These are phyloP conservation scores for Emydura subglobosa DNA, from an alignment of 2,113 vertebrate species.

Conservation along the genomic window DNA sequence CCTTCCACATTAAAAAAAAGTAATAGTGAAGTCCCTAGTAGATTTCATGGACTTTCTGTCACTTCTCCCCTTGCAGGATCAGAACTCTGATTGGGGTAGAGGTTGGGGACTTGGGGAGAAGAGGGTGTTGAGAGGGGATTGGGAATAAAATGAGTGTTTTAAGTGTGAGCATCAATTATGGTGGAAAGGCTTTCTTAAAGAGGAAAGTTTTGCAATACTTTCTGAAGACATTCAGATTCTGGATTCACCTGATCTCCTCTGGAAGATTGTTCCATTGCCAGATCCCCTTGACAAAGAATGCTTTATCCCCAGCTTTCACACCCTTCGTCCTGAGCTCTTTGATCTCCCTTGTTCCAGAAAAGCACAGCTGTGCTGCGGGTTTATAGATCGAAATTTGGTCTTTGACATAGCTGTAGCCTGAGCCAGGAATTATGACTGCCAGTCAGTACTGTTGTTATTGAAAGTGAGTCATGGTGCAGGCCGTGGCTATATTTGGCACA, in stretches of 20 bases:
- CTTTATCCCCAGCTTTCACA: fast-evolving
- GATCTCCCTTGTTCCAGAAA: too few relatives aligned
- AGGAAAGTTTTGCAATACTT: too few relatives aligned
- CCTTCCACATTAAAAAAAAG: not conserved
- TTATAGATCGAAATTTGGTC: too few relatives aligned
- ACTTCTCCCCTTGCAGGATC: not conserved
- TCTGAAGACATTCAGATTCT: not conserved
- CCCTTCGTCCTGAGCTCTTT: not conserved
- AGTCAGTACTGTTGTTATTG: too few relatives aligned
- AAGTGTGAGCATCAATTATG: not conserved
- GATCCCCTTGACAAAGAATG: not conserved
- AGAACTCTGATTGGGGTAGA: not conserved
- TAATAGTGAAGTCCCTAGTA: not conserved
- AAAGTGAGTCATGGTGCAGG: too few relatives aligned
- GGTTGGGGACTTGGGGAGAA: not conserved
- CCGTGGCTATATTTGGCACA: too few relatives aligned
- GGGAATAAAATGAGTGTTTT: not conserved
- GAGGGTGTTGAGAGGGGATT: not conserved
- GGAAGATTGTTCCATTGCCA: not conserved
- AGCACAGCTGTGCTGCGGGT: too few relatives aligned
- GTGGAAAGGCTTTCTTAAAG: not conserved
- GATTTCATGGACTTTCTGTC: not conserved
- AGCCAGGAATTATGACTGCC: too few relatives aligned
- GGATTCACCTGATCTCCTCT: not conserved
- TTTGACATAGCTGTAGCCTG: too few relatives aligned